phyloP scores from a whole-genome alignment of 2,113 vertebrate species.

The Tragelaphus imberbis region DNA sequence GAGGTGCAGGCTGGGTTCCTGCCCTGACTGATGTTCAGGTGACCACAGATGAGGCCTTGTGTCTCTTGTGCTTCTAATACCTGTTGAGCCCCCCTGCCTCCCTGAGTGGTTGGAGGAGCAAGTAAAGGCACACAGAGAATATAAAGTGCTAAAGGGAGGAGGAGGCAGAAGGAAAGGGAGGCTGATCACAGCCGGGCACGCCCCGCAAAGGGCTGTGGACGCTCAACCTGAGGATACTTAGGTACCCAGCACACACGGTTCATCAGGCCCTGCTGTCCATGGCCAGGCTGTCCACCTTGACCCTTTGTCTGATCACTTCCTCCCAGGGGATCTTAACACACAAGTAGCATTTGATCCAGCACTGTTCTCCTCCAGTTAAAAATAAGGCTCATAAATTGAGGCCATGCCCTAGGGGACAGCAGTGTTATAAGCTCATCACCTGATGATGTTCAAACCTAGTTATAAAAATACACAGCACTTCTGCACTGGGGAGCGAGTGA shows the following conservation, averaged over 20 bases:
- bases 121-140: background rate
- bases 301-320: background rate
- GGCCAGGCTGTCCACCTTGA: background rate
- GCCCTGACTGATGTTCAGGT: too few species aligned
- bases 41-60: background rate
- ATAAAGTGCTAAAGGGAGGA: too few species aligned
- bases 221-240: background rate
- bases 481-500: background rate
- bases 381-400: slow-evolving; percentile 67
- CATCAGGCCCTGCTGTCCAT: background rate
- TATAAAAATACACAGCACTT: slow-evolving; percentile 51
- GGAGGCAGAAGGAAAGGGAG: background rate
- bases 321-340: background rate
- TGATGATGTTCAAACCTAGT: slow-evolving; percentile 52
- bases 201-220: rapidly evolving
- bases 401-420: slow-evolving; percentile 53
- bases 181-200: background rate
- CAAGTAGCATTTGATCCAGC: slow-evolving; percentile 23
- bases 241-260: rapidly evolving
- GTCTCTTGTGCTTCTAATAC: rapidly evolving
- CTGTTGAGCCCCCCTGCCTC: background rate
- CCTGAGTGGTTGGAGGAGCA: background rate
- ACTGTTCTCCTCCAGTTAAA: slow-evolving; percentile 47
- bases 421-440: slow-evolving; percentile 50
- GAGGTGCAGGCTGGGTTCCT: background rate